A percentile compares a stretch with the other conserved stretches of the same genome.
Evolutionary conservation across 2,113 vertebrate species (phyloP).

Genomic region (Podarcis muralis): DNA sequence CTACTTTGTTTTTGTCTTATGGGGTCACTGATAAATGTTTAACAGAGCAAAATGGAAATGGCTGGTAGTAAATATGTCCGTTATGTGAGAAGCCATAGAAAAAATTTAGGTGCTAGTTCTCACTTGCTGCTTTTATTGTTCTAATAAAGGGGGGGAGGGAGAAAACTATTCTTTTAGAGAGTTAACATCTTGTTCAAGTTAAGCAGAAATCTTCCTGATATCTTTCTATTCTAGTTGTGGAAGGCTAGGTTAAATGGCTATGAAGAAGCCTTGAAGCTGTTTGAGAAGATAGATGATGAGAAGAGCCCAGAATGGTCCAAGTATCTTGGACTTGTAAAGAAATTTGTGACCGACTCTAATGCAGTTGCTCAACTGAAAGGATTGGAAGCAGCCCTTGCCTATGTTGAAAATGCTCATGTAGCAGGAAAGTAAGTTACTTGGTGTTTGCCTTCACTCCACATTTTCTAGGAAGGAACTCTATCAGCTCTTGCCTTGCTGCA

Average conservation of each 20-base stretch:
- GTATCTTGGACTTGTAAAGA: slow-evolving; percentile 93
- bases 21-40: not conserved
- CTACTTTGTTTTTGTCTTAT: not conserved
- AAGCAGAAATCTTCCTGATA: slow-evolving; percentile 30
- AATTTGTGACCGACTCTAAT: slow-evolving; percentile 97
- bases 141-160: not conserved
- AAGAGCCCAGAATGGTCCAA: slow-evolving; percentile 98
- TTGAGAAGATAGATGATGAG: slow-evolving; percentile 93
- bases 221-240: slow-evolving; percentile 83
- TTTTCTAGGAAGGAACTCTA: not conserved
- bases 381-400: slow-evolving; percentile 91
- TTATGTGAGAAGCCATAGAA: not conserved
- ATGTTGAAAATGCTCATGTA: slow-evolving; percentile 91
- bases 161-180: not conserved
- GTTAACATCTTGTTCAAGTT: not conserved
- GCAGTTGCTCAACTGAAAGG: slow-evolving; percentile 97
- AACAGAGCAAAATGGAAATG: not conserved
- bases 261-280: slow-evolving; percentile 94
- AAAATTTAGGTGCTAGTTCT: not conserved
- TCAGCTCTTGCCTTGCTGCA: not conserved
- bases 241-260: slow-evolving; percentile 96
- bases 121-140: not conserved
- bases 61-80: not conserved
- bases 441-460: not conserved
- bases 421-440: slow-evolving; percentile 91